These are phyloP conservation scores for Anadara kagoshimensis DNA, from an alignment of 1,140 invertebrate species.

Conservation along the genomic window DNA sequence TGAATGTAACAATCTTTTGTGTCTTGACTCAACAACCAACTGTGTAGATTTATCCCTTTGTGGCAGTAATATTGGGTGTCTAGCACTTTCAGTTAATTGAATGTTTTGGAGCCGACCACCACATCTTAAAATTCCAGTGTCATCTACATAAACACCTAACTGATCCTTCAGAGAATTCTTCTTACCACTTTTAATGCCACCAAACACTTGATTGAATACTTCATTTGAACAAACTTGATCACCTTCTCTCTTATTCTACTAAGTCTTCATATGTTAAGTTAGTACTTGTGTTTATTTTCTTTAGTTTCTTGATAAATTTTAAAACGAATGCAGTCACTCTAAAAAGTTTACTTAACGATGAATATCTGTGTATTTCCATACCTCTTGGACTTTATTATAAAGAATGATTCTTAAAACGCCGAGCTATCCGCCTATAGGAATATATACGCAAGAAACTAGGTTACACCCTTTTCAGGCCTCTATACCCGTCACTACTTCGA, in stretches of 20 bases:
- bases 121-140: too few species aligned
- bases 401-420: too few species aligned
- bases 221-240: background rate
- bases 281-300: background rate
- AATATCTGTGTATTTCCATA: background rate
- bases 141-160: too few species aligned
- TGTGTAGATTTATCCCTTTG: conserved; percentile 17
- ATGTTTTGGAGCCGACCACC: too few species aligned
- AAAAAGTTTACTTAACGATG: background rate
- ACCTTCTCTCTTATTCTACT: background rate
- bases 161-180: too few species aligned
- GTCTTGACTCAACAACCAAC: conserved; percentile 9
- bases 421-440: too few species aligned
- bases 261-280: background rate
- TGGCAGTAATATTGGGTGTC: background rate
- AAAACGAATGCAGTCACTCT: background rate
- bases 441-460: too few species aligned
- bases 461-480: too few species aligned
- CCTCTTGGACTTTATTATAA: too few species aligned
- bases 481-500: too few species aligned
- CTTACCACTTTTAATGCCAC: background rate
- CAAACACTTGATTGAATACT: background rate
- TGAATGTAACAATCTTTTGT: too few species aligned
- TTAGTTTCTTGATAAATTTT: background rate
- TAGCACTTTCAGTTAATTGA: background rate